phyloP scores from a whole-genome alignment of 2,888 invertebrate genomes.

The Cephus runcator region DNA sequence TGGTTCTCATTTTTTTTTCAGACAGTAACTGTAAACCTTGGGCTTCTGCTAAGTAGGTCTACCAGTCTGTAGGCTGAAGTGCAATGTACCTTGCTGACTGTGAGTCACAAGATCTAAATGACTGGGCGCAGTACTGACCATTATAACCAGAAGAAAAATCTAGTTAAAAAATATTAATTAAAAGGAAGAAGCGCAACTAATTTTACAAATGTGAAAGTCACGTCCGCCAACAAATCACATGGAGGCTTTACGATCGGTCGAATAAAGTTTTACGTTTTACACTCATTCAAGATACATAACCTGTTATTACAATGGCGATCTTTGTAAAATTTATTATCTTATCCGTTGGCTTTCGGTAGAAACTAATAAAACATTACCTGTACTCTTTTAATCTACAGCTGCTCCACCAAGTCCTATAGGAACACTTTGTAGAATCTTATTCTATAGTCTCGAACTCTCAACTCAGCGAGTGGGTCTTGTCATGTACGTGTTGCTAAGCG shows the following conservation, averaged over 20 bases:
- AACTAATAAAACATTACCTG: neutral
- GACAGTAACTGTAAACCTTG: neutral
- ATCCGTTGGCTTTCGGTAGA: neutral
- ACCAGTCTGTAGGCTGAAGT: neutral
- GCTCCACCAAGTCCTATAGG: neutral
- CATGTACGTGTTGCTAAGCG: slow-evolving; percentile 3
- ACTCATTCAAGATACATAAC: neutral
- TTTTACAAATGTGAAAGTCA: neutral
- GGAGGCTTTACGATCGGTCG: neutral
- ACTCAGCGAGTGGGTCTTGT: neutral
- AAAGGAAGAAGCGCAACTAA: neutral
- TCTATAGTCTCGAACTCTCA: neutral
- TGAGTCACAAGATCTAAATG: neutral
- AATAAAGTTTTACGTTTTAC: neutral
- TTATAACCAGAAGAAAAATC: neutral
- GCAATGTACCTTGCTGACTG: neutral
- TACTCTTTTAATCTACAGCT: neutral
- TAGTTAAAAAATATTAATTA: neutral
- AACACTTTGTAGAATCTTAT: neutral
- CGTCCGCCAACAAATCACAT: neutral
- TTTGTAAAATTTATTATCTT: neutral
- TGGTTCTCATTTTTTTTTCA: neutral
- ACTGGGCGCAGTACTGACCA: neutral
- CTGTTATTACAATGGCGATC: neutral
- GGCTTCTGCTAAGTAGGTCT: neutral